Evolutionary conservation across 2,113 vertebrate species (phyloP), one percentile per base, ranked within the genome.

Genomic region (Crypturellus undulatus): DNA sequence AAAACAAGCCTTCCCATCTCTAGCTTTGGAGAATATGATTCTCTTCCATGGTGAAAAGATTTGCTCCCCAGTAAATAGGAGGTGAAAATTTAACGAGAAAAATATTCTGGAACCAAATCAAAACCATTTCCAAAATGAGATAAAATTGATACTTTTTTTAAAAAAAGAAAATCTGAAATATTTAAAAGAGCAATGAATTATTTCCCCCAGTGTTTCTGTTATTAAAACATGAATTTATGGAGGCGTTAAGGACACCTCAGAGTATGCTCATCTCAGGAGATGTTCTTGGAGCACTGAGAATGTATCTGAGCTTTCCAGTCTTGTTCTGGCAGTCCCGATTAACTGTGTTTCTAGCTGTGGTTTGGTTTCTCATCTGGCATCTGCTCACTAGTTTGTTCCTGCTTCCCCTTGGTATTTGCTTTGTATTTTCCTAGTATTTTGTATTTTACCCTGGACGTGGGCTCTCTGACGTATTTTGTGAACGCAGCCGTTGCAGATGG

Each of bases 211-310:
- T 32, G 0, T 0, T 42, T 93, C 28, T 65, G 11, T 77, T 92
- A 86, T 86, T 71, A 64, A 71, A 89, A 93, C 76, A 78, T 84
- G 93, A 84, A 84, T 93, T 96, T 91, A 93, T 82, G 89, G 47
- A 84, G 83, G 42, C 32, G 19, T 86, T 92, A 65, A 76, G 77
- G 93, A 60, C 58, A 89, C 80, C 78, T 92, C 10, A 9, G 91
- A 58, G 52, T 78, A 24, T 81, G 43, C 21, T 65, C 56, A 80
- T 87, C 80, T 93, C 6, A 0, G 81, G 94, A 90, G 91, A 88
- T 75, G 32, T 75, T 96, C 62, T 60, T 95, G 85, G 77, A 94
- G 43, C 7, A 2, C 76, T 78, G 59, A 84, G 62, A 58, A 68
- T 80, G 43, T 88, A 71, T 87, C 22, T 2, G 79, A 84, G 60